A percentile compares a stretch with the other conserved stretches of the same genome.
Conservation (phyloP, 1,140 invertebrate species). For the Caerostris darwini region DNA sequence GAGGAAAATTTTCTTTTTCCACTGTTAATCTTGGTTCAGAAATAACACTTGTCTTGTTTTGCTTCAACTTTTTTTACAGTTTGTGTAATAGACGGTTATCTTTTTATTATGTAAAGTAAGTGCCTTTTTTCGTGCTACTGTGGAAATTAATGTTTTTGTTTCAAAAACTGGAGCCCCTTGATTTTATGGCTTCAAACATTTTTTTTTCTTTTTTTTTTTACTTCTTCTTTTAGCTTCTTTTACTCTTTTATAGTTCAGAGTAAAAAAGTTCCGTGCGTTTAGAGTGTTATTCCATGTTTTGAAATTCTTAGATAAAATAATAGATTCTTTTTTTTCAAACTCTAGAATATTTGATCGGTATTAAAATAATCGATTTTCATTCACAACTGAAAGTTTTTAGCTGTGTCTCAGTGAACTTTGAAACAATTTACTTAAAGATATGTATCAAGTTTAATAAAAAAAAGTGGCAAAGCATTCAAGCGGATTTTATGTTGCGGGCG, state of each 20-base stretch:
- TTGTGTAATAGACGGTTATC: slow-evolving; percentile 48
- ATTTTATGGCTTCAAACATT: slow-evolving; percentile 66
- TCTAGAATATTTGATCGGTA: neutral
- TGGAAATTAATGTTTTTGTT: slow-evolving; percentile 65
- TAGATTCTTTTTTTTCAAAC: neutral
- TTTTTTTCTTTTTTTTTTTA: neutral
- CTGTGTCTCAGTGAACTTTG: neutral
- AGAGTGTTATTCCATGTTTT: slow-evolving; percentile 58
- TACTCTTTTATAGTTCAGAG: neutral
- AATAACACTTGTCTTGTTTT: slow-evolving; percentile 57
- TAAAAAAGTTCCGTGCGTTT: neutral
- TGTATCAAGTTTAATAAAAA: neutral
- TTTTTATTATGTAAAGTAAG: slow-evolving; percentile 53
- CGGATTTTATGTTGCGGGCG: too few relatives aligned
- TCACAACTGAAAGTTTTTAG: too few relatives aligned
- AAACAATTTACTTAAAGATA: neutral
- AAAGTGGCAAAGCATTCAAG: neutral
- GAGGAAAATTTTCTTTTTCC: neutral
- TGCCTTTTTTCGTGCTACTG: slow-evolving; percentile 32
- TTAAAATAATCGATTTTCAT: too few relatives aligned
- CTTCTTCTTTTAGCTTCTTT: neutral
- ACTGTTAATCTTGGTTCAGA: slow-evolving; percentile 41
- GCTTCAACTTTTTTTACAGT: slow-evolving; percentile 25
- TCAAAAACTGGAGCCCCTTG: slow-evolving; percentile 40
- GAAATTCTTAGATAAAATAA: slow-evolving; percentile 31